These are phyloP conservation scores for Megaleporinus macrocephalus DNA, from an alignment of 2,113 vertebrate genomes.

Conservation along the genomic window DNA sequence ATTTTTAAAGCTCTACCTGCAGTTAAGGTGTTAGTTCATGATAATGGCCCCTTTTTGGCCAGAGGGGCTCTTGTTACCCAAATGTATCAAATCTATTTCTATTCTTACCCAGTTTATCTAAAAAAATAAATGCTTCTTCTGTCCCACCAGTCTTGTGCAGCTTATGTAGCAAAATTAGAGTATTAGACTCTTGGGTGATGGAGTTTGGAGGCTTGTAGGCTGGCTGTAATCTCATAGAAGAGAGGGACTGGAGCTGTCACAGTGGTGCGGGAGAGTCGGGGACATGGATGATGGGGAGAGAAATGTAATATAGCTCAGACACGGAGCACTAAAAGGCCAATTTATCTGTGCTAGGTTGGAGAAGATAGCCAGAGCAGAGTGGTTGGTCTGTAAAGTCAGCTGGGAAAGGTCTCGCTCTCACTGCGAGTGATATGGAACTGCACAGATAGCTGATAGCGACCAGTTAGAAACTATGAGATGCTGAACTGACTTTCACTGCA, in stretches of 20 bases:
- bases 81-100: neutral
- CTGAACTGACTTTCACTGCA: neutral
- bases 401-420: constrained; percentile 23
- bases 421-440: neutral
- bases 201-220: constrained; percentile 31
- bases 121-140: neutral
- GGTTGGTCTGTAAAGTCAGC: constrained; percentile 66
- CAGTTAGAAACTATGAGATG: neutral
- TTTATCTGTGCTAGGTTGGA: constrained; percentile 76
- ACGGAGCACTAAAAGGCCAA: constrained; percentile 76
- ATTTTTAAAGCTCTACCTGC: neutral
- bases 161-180: constrained; percentile 16
- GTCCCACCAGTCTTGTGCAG: constrained; percentile 9
- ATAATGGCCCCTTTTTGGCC: neutral
- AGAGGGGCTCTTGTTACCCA: neutral
- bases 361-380: constrained; percentile 61
- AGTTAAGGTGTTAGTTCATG: neutral
- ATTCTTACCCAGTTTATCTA: neutral
- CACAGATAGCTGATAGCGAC: constrained; percentile 6
- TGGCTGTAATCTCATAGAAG: constrained; percentile 45
- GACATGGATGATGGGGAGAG: constrained; percentile 72
- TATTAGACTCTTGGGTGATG: constrained; percentile 31
- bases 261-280: constrained; percentile 68
- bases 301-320: constrained; percentile 77
- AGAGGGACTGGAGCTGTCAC: constrained; percentile 68